Base-by-base conservation (phyloP, 2,888 invertebrate genomes). In the Acleris sparsana region DNA sequence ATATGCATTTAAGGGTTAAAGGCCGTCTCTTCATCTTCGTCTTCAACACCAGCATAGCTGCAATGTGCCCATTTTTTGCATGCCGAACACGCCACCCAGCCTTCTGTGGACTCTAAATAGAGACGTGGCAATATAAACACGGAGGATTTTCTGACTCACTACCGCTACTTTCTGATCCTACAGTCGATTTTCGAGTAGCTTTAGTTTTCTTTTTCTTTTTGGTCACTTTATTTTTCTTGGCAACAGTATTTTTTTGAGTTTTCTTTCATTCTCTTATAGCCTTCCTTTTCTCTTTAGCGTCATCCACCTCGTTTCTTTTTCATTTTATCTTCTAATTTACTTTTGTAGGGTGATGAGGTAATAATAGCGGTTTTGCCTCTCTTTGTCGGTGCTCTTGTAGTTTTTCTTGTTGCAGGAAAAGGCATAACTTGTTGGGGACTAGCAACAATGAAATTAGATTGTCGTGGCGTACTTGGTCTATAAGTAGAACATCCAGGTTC, bases 31-130 rank as follows among this genome's bases (percentile, higher is more conserved):
- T 76, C 75, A 52, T 75, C 72, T 33, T 74, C 69, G 52, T 75
- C 72, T 17, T 73, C 72, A 53, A 73, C 62, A 13, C 75, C 72
- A 59, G 75, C 72, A 69, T 73, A 75, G 56, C 63, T 62, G 65
- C 72, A 71, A 58, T 75, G 71, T 33, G 74, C 71, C 71, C 73
- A 75, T 58, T 70, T 70, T 13, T 65, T 63, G 60, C 74, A 75
- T 18, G 39, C 53, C 20, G 69, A 53, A 69, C 75, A 73, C 25
- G 70, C 65, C 39, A 62, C 70, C 70, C 73, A 75, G n/a, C 76
- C 73, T 72, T 74, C 74, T 57, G 64, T 71, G 20, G 74, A 75
- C 22, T 71, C 70, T 33, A 72, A 73, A 67, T 75, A 76, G 33
- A 46, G 57, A 22, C 69, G 22, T 55, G 56, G 52, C 75, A 75